Base-by-base conservation (phyloP, 1,140 invertebrate species). In the Hyles vespertilio region DNA sequence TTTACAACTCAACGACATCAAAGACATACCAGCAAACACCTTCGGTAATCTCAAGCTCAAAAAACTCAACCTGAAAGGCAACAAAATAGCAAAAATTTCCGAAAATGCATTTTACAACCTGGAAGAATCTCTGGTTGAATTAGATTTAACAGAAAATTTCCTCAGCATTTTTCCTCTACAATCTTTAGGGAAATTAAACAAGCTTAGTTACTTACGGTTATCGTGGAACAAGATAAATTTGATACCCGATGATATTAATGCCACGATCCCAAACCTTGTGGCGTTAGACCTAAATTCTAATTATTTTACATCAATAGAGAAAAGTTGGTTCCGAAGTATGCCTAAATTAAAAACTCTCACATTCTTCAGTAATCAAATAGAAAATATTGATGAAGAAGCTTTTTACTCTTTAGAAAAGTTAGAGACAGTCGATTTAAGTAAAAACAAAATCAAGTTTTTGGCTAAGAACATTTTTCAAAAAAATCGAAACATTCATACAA, bases 221-320 rank as follows among this genome's bases (percentile, higher is more conserved):
- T 94, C 96, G 0, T 96, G 94, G 93, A 98, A 98, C 78, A 93
- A 95, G 86, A 89, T 90, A 56, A 70, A 77, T 67, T 82, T 89
- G n/a, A 91, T 96, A 36, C 92, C 93, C 1, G 91, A 93, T 64
- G 93, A 95, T 70, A 91, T 91, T n/a, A 93, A 94, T 74, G 92
- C 94, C 1, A 91, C 91, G 43, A 87, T 97, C 54, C 91, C 92
- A 32, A 93, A 93, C 6, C 83, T 98, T 46, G 84, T 93, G 48
- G 94, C 94, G 67, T 90, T 98, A 62, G 96, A 98, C 86, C 84
- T 98, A 56, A 96, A 94, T 82, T 96, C 95, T 10, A 98, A 98
- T 86, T 93, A 93, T 77, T 95, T 98, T 67, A 92, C 93, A 56
- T 92, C 91, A 65, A 90, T 98, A 52, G 89, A 91, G 11, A 91